Base-by-base conservation (phyloP, 2,797 vertebrate species). In the Monodelphis domestica region DNA sequence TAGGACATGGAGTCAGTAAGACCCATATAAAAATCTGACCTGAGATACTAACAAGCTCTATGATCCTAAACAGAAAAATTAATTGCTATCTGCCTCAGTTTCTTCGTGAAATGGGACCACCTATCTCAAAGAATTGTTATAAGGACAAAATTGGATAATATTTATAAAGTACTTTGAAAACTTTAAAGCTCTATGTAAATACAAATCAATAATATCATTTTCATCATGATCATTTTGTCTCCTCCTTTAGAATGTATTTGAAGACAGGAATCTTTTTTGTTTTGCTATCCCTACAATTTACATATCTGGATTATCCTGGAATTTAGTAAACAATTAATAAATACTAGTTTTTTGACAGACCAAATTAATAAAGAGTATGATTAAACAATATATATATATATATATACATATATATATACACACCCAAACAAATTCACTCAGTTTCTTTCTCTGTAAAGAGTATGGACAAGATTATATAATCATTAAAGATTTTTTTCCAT, bases 281-380 rank as follows among this genome's bases (percentile, higher is more conserved):
- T 84, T 84, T 84, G 45, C 84, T 84, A 3, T 59, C 12, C 57
- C 5, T 87, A 90, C 87, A 12, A 12, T 50, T 26, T 51, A 12
- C 53, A 53, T 45, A 33, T 95, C 55, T 53, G 11, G 90, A 94
- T 63, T 93, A 70, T 59, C 90, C 95, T 91, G 55, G 54, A 91
- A 88, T 52, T 2, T 45, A 45, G 38, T 26, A 84, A 84, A 12
- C 21, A 45, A 38, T 45, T 84, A 63, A n/a, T n/a, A 84, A 84
- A 84, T 78, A n/a, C 15, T 24, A 38, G 24, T 84, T 50, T 21
- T 45, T 30, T 50, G 17, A 78, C n/a, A 38, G 21, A 84, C 70
- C 84, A 45, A 84, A 78, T 70, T 63, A n/a, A 38, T 78, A 78
- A 45, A 70, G 59, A 56, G 2, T 45, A 24, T 78, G n/a, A 45